phyloP scores from a whole-genome alignment of 2,113 vertebrate genomes.

The Hyla sarda region DNA sequence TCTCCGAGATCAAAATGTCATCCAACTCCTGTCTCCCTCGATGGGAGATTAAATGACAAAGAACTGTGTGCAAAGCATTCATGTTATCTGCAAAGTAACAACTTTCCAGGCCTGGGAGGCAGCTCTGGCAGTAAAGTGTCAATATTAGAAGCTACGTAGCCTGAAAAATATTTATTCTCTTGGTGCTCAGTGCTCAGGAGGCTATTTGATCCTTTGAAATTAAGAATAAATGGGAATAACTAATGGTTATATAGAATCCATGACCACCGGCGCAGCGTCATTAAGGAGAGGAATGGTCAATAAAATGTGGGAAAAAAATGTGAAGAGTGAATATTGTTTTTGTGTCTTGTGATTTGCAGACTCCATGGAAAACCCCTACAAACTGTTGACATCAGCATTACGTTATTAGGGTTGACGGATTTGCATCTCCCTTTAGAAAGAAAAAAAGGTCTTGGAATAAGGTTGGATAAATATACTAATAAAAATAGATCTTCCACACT shows the following conservation, averaged over 20 bases:
- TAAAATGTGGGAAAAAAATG: slow-evolving; percentile 10
- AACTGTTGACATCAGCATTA: background rate
- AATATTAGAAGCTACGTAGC: slow-evolving; percentile 3
- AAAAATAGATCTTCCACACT: background rate
- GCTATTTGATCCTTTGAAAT: slow-evolving; percentile 20
- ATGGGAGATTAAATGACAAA: slow-evolving; percentile 39
- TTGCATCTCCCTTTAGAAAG: background rate
- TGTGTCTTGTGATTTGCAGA: slow-evolving; percentile 3
- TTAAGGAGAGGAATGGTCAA: slow-evolving; percentile 19
- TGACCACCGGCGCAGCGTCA: background rate
- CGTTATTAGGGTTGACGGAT: background rate
- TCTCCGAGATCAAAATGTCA: slow-evolving; percentile 40
- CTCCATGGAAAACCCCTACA: background rate
- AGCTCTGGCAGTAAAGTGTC: slow-evolving; percentile 19
- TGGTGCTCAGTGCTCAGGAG: background rate
- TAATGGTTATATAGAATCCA: slow-evolving; percentile 6
- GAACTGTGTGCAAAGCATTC: slow-evolving; percentile 29
- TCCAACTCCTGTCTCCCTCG: slow-evolving; percentile 29
- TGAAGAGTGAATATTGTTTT: slow-evolving; percentile 4
- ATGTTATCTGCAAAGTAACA: slow-evolving; percentile 35
- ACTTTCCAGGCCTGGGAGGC: slow-evolving; percentile 38
- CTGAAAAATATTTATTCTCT: slow-evolving; percentile 38
- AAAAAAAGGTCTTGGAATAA: background rate
- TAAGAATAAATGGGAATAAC: slow-evolving; percentile 17
- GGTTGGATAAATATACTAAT: background rate